Conservation (phyloP, 23 tunicate genomes). For the Trididemnum clinides region DNA sequence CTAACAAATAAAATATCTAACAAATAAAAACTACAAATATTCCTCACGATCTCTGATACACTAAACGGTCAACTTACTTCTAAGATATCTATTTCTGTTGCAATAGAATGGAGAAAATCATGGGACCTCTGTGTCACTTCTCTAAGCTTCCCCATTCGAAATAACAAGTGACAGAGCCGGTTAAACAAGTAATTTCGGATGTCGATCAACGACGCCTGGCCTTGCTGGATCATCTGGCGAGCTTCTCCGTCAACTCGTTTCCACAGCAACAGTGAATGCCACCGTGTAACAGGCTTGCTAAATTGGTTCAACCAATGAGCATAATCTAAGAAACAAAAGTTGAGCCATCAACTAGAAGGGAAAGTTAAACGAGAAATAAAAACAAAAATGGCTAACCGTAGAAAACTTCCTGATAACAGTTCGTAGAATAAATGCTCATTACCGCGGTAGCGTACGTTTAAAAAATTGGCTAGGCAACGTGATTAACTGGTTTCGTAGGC, state of each 20-base stretch:
- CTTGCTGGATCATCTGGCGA: slow-evolving; percentile 49
- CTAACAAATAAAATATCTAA: no score
- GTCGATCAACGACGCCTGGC: slow-evolving; percentile 78
- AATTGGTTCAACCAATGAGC: slow-evolving; percentile 94
- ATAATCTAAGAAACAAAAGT: no score
- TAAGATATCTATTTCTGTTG: slow-evolving; percentile 71
- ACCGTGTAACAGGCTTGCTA: slow-evolving; percentile 58
- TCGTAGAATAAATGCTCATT: no score
- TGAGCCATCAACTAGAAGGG: no score
- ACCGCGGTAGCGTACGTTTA: no score
- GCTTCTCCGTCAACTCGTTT: slow-evolving; percentile 73
- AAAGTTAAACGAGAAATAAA: no score
- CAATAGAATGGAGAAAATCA: slow-evolving; percentile 71
- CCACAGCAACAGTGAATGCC: slow-evolving; percentile 94
- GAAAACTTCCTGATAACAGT: no score
- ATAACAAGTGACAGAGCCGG: slow-evolving; percentile 83
- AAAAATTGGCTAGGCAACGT: no score
- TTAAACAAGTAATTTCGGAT: slow-evolving; percentile 88
- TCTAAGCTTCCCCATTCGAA: slow-evolving; percentile 43
- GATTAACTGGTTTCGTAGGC: no score
- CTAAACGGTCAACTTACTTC: slow-evolving; percentile 62
- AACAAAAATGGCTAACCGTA: no score
- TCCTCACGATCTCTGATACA: no score
- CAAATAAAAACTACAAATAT: no score
- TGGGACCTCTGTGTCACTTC: slow-evolving; percentile 72